Conservation (phyloP, 1,140 invertebrate species). For the Sesamia nonagrioides region DNA sequence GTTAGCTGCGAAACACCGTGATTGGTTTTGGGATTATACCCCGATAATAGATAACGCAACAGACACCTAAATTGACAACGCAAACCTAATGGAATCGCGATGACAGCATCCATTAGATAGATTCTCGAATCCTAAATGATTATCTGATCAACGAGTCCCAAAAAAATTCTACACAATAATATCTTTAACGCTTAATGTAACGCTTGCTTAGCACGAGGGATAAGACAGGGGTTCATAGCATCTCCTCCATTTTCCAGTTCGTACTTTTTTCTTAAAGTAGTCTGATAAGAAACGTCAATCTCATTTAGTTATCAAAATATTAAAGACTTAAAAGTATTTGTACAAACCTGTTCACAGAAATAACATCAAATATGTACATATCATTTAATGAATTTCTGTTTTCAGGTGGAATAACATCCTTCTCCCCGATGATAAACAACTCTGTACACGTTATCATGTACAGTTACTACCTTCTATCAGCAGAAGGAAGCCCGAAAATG, state of each 20-base stretch:
- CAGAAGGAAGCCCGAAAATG: slow-evolving; percentile 72
- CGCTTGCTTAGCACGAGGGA: no score
- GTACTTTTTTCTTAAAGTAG: no score
- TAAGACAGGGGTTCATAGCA: no score
- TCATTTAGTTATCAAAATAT: no score
- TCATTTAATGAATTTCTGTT: neutral
- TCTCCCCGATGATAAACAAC: slow-evolving; percentile 78
- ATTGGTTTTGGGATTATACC: neutral
- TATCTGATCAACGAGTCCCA: neutral
- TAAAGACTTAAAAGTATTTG: no score
- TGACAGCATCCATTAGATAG: neutral
- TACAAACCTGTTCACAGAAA: no score
- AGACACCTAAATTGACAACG: neutral
- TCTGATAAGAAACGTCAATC: no score
- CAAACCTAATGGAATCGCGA: neutral
- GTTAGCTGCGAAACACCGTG: neutral
- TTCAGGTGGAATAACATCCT: slow-evolving; percentile 78
- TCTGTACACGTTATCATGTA: slow-evolving; percentile 80
- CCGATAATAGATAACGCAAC: neutral
- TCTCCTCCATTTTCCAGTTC: no score
- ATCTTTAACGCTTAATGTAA: no score
- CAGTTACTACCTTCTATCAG: slow-evolving; percentile 75
- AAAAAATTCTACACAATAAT: no score
- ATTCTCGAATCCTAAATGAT: neutral
- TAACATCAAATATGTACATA: neutral